Percentiles rank a stretch among this genome's conserved stretches.
Evolutionary conservation across 1,140 invertebrate genomes (phyloP).

Genomic region (Neoseiulus cucumeris): DNA sequence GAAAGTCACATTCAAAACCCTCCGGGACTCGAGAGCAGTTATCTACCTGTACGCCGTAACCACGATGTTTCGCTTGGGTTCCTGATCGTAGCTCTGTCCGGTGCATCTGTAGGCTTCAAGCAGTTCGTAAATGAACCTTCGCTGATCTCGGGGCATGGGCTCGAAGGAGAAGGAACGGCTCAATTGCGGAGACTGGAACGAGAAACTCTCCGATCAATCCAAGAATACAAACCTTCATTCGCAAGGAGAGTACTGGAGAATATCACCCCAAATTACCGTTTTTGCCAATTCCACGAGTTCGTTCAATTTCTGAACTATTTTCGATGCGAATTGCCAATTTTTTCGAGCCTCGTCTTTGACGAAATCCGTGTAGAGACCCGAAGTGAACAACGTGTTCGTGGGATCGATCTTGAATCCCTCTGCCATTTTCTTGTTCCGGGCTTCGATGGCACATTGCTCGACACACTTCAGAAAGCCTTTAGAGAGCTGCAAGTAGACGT

Average conservation of each 20-base stretch:
- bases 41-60: conserved; percentile 64
- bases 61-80: conserved; percentile 82
- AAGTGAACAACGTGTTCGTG: conserved; percentile 51
- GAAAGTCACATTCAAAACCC: too few relatives aligned
- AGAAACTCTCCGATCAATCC: too few relatives aligned
- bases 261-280: conserved; percentile 22
- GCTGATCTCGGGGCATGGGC: conserved; percentile 72
- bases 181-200: conserved; percentile 49
- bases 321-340: conserved; percentile 54
- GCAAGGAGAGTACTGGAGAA: not conserved
- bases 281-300: conserved; percentile 71
- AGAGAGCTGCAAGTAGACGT: not conserved
- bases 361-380: conserved; percentile 53
- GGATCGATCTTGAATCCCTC: conserved; percentile 73
- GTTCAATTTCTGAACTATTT: conserved; percentile 59
- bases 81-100: conserved; percentile 74
- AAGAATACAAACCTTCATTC: too few relatives aligned
- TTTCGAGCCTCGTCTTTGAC: conserved; percentile 63
- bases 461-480: conserved; percentile 55
- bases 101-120: conserved; percentile 84
- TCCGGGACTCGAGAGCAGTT: too few relatives aligned
- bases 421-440: conserved; percentile 64
- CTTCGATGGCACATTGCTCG: conserved; percentile 64
- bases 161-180: conserved; percentile 72
- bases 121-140: conserved; percentile 73